Evolutionary conservation across 2,888 invertebrate genomes (phyloP), one percentile per base, ranked within the genome.

Genomic region (Diabrotica balteata): DNA sequence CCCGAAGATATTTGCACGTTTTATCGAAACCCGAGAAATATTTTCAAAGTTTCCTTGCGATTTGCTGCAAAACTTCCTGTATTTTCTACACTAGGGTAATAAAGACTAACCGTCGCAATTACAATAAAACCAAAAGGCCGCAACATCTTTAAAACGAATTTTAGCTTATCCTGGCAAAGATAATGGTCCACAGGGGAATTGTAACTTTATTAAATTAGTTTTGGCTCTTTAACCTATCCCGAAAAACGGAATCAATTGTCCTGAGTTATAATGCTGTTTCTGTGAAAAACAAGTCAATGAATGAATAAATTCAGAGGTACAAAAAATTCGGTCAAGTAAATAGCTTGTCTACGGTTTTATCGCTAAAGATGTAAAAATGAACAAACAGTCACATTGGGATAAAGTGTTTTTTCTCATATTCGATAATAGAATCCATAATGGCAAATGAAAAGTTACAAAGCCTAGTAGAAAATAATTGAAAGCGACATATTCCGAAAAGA

Each of bases 61-160:
- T 58, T 63, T 51, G 57, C 51, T 57, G 52, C 4, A n/a, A 22
- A 43, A 50, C 51, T 58, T 45, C 51, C 10, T 51, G 45, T 45
- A 49, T 57, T 63, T 63, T 51, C 57, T 50, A 63, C 44, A 63
- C 57, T 51, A 50, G 43, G 57, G 57, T 58, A 63, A 58, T 58
- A 63, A 63, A 63, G 50, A 51, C 51, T 63, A 63, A 63, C 63
- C 32, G n/a, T 43, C 43, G 10, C 63, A 63, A 63, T 63, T 63
- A 63, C 63, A 63, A 57, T 57, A 63, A 63, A 63, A 63, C 57
- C 57, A 63, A 63, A 63, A 57, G 51, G 50, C 63, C 63, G 22
- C 57, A 63, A 58, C 63, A 63, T 63, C 63, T 63, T 63, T 63
- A 63, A 43, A 63, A 44, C 51, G 63, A 63, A 57, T 63, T 63